phyloP scores from a whole-genome alignment of 2,113 vertebrate species.

The Onychorhynchus coronatus region DNA sequence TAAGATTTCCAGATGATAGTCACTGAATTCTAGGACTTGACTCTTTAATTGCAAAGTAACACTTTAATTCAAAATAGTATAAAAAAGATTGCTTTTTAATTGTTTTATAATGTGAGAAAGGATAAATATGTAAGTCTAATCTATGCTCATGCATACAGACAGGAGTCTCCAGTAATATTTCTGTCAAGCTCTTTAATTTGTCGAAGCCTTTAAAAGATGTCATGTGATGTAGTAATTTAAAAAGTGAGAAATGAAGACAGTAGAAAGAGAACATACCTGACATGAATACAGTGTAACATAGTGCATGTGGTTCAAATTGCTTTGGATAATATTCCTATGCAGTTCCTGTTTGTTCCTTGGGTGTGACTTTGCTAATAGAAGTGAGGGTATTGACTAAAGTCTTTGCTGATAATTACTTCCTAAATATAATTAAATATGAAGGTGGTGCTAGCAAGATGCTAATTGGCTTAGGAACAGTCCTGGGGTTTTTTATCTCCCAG shows the following conservation, averaged over 20 bases:
- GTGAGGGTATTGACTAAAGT: not conserved
- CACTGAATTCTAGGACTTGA: not conserved
- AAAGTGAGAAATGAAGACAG: not conserved
- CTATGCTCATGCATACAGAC: not conserved
- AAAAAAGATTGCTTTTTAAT: not conserved
- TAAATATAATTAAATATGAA: not conserved
- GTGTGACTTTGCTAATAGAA: not conserved
- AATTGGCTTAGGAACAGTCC: not conserved
- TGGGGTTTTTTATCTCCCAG: not conserved
- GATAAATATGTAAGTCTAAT: conserved; percentile 19
- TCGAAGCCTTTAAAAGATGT: conserved; percentile 6
- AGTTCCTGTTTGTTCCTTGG: not conserved
- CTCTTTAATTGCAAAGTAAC: conserved; percentile 10
- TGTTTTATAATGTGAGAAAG: conserved; percentile 11
- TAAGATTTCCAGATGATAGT: not conserved
- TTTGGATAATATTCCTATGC: not conserved
- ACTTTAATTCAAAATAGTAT: not conserved
- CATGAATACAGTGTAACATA: not conserved
- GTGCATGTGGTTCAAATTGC: not conserved
- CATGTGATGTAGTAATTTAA: not conserved
- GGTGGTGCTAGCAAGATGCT: not conserved
- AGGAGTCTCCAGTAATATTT: not conserved
- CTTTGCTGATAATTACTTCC: not conserved
- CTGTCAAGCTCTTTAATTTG: conserved; percentile 22
- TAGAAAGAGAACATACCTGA: not conserved